These are phyloP conservation scores for Rhamphomyia laevipes DNA, from an alignment of 2,888 invertebrate genomes.

Conservation along the genomic window DNA sequence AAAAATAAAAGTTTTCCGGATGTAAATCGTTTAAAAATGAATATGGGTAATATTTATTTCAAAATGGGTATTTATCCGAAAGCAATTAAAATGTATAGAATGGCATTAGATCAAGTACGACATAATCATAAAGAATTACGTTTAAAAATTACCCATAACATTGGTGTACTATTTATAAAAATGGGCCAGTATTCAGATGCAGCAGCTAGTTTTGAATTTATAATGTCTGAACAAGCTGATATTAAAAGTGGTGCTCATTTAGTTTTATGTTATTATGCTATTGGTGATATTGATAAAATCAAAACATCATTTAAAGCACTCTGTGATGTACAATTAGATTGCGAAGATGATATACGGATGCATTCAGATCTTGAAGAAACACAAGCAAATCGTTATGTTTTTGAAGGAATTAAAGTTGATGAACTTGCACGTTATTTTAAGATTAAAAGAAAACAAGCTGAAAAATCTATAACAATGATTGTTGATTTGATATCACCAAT, in stretches of 20 bases:
- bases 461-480: slow-evolving; percentile 70
- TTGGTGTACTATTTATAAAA: slow-evolving; percentile 77
- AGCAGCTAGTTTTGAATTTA: slow-evolving; percentile 91
- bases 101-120: slow-evolving; percentile 96
- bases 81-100: slow-evolving; percentile 94
- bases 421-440: slow-evolving; percentile 61
- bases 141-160: slow-evolving; percentile 95
- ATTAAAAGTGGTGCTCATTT: slow-evolving; percentile 81
- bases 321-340: slow-evolving; percentile 73
- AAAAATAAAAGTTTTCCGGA: slow-evolving; percentile 90
- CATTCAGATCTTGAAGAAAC: slow-evolving; percentile 28
- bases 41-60: slow-evolving; percentile 97
- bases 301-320: slow-evolving; percentile 83
- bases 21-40: slow-evolving; percentile 85
- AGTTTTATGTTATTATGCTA: slow-evolving; percentile 76
- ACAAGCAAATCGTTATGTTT: slow-evolving; percentile 48
- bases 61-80: slow-evolving; percentile 87
- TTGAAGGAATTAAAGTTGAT: slow-evolving; percentile 67
- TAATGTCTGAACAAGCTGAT: slow-evolving; percentile 91
- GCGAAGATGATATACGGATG: slow-evolving; percentile 69
- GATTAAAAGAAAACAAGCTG: slow-evolving; percentile 59
- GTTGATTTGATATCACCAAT: slow-evolving; percentile 81
- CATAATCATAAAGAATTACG: slow-evolving; percentile 86
- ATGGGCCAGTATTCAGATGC: slow-evolving; percentile 97
- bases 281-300: slow-evolving; percentile 87